Evolutionary conservation across 2,797 vertebrate genomes (phyloP), one percentile per base, ranked within the genome.

Genomic region (Tenualosa thibaudeaui): DNA sequence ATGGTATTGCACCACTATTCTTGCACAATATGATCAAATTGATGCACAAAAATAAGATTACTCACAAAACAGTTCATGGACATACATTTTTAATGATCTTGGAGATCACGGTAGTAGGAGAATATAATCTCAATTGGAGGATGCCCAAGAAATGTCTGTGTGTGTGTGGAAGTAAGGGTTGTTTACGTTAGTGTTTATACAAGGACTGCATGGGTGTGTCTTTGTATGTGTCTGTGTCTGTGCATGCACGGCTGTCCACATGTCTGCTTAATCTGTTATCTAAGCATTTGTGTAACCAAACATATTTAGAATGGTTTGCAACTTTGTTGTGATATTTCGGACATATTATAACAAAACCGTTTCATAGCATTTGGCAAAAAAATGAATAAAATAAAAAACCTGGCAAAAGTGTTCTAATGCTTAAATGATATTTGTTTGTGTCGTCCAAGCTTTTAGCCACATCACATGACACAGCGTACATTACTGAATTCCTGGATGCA

Each of bases 401-500:
- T 78, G 6, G 71, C 71, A 78, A 19, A 75, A 43, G 71, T 46
- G 43, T 46, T 17, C 71, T 46, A 78, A 46, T 46, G 40, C 71
- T 46, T 46, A 78, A 78, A 78, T 78, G 37, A 46, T 78, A 46
- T 78, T 78, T 40, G 19, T 6, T 40, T 46, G 8, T 78, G 37
- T 78, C 58, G 88, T 88, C 81, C 86, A 85, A 82, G 89, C 89
- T 90, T 87, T 89, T 86, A 90, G 78, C 0, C 82, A 84, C 71
- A 84, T 89, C 88, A 89, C 86, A 81, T 90, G 89, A 89, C 88
- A 60, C 84, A 82, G 84, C 81, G 65, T 82, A 86, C 85, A 91
- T 89, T 88, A 88, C 86, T 51, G 81, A 85, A 88, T 90, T 89
- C 88, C 88, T 75, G 81, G 86, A 90, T 87, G 85, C 60, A 81